A percentile compares a stretch with the other conserved stretches of the same genome.
phyloP scores from a whole-genome alignment of 2,113 vertebrate genomes.

The Syrrhaptes paradoxus region DNA sequence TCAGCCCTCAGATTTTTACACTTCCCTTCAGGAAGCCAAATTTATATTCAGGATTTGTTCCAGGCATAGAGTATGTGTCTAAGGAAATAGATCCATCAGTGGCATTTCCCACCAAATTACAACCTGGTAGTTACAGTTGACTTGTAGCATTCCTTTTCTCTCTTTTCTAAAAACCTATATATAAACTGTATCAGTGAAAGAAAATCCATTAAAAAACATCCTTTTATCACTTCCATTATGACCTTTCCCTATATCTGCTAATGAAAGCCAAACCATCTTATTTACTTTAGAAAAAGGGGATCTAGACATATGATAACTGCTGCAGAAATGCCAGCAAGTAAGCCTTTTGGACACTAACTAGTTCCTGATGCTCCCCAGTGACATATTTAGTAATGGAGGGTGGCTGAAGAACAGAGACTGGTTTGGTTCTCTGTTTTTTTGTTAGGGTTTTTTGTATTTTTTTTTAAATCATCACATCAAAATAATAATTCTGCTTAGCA shows the following conservation, averaged over 20 bases:
- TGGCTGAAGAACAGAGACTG: not conserved
- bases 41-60: not conserved
- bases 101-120: slow-evolving; percentile 23
- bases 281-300: not conserved
- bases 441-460: not conserved
- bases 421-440: not conserved
- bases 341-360: not conserved
- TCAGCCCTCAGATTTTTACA: not conserved
- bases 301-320: not conserved
- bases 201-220: not conserved
- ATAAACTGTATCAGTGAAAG: not conserved
- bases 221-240: not conserved
- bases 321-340: not conserved
- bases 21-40: slow-evolving; percentile 19
- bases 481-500: not conserved
- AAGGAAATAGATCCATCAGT: not conserved
- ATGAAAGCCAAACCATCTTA: not conserved
- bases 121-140: not conserved
- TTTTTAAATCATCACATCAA: not conserved
- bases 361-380: not conserved
- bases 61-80: not conserved
- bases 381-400: not conserved
- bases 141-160: not conserved
- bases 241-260: not conserved
- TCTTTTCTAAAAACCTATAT: not conserved